Evolutionary conservation across 2,888 invertebrate genomes (phyloP), one percentile per base, ranked within the genome.

Genomic region (Catocala nupta): DNA sequence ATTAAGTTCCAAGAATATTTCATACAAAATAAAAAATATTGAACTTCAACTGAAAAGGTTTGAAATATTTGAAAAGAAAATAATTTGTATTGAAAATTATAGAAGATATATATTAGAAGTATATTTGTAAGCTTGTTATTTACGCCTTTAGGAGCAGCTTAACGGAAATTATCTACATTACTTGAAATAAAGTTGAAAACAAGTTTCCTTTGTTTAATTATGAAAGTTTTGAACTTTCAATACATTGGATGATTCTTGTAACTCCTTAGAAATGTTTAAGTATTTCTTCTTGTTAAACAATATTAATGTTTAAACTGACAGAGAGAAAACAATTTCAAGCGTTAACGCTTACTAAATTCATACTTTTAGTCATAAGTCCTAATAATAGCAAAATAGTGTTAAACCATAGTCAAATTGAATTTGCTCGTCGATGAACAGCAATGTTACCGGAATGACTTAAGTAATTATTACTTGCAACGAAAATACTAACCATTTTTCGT

Each of bases 131-230:
- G 47, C 16, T 47, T 16, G 47, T 47, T 47, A 47, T 16, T 64
- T 54, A 49, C 47, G 63, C 58, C 62, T 59, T 52, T 34, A 25
- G 13, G 34, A 25, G 13, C 34, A 44, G 50, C 36, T 55, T 57
- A 57, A 33, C 7, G 25, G 10, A 16, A 63, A 68, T 60, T 63
- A 45, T 59, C 53, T 36, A 34, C 13, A 45, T 51, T 48, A 53
- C n/a, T 54, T 7, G 33, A 33, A 33, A 43, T 5, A 25, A 69
- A 64, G 42, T 68, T 59, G 11, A 6, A 55, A 66, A 71, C 62
- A 61, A 63, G 60, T 48, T 43, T 49, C 50, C 60, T 67, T 68
- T 71, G 69, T 70, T 68, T 70, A 59, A 71, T 76, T 63, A 73
- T 45, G 25, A 44, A 77, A 71, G 68, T 74, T 77, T 33, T 12